Percentiles rank a stretch among this genome's conserved stretches.
These are phyloP conservation scores for Tryphoninae sp. DNA, from an alignment of 2,888 invertebrate genomes.

Conservation along the genomic window DNA sequence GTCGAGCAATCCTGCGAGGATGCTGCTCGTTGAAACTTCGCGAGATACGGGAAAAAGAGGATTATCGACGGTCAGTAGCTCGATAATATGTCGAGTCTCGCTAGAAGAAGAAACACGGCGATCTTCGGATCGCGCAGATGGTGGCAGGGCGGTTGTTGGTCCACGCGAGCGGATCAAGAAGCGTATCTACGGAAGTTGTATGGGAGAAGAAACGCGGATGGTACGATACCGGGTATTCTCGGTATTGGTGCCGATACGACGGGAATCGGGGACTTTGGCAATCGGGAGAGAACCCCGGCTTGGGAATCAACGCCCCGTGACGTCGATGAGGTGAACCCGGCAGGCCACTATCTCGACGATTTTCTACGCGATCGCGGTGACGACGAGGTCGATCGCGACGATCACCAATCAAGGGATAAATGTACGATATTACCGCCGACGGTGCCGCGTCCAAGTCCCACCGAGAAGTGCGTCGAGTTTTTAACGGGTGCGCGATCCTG, in stretches of 20 bases:
- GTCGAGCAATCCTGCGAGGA: conserved; percentile 46
- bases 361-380: conserved; percentile 72
- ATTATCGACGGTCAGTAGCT: conserved; percentile 61
- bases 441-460: conserved; percentile 76
- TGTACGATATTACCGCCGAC: conserved; percentile 71
- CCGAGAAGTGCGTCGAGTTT: conserved; percentile 79
- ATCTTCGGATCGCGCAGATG: conserved; percentile 78
- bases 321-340: conserved; percentile 67
- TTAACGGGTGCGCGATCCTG: conserved; percentile 70
- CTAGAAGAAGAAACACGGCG: conserved; percentile 75
- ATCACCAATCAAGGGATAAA: conserved; percentile 64
- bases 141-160: conserved; percentile 80
- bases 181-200: conserved; percentile 79
- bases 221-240: conserved; percentile 53
- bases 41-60: conserved; percentile 63
- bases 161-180: conserved; percentile 79
- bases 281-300: conserved; percentile 41
- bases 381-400: conserved; percentile 61
- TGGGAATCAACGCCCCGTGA: conserved; percentile 61
- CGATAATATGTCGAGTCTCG: conserved; percentile 76
- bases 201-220: conserved; percentile 73
- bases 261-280: conserved; percentile 41
- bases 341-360: conserved; percentile 75
- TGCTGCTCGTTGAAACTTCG: conserved; percentile 62
- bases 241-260: conserved; percentile 52